phyloP scores from a whole-genome alignment of 2,797 vertebrate genomes.

The Pseudomugil gertrudae region DNA sequence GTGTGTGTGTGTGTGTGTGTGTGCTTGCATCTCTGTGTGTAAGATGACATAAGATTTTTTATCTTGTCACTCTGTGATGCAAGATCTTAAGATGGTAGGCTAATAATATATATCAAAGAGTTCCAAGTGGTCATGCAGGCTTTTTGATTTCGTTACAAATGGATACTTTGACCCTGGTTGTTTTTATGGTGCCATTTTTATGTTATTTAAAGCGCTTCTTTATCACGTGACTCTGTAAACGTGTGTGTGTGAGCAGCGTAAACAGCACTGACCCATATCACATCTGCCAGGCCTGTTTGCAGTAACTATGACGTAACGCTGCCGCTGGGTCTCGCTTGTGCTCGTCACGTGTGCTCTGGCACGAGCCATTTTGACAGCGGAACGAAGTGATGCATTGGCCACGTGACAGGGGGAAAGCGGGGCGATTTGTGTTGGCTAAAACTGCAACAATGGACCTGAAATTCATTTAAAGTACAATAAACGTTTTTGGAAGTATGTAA shows the following conservation, averaged over 20 bases:
- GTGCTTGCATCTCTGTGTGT: no score
- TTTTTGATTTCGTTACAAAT: neutral
- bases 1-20: no score
- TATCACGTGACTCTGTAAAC: conserved; percentile 22
- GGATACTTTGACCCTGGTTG: neutral
- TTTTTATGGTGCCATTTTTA: neutral
- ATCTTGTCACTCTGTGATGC: no score
- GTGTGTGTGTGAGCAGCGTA: conserved; percentile 5
- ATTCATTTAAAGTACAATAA: accelerated
- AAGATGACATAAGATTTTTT: no score
- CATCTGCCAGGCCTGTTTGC: conserved; percentile 5
- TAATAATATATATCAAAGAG: no score
- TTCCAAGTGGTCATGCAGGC: neutral
- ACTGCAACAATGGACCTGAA: neutral
- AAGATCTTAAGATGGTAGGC: no score
- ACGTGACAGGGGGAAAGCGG: conserved; percentile 15
- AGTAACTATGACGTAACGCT: conserved; percentile 64
- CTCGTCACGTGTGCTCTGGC: conserved; percentile 52
- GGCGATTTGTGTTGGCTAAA: neutral
- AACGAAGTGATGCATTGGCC: neutral
- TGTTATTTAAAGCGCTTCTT: conserved; percentile 33
- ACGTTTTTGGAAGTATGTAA: neutral
- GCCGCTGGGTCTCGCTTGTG: conserved; percentile 45
- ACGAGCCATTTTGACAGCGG: conserved; percentile 22
- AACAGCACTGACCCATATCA: conserved; percentile 52